Conservation (phyloP, 2,888 invertebrate genomes). For the Hypselothyrea guttata region DNA sequence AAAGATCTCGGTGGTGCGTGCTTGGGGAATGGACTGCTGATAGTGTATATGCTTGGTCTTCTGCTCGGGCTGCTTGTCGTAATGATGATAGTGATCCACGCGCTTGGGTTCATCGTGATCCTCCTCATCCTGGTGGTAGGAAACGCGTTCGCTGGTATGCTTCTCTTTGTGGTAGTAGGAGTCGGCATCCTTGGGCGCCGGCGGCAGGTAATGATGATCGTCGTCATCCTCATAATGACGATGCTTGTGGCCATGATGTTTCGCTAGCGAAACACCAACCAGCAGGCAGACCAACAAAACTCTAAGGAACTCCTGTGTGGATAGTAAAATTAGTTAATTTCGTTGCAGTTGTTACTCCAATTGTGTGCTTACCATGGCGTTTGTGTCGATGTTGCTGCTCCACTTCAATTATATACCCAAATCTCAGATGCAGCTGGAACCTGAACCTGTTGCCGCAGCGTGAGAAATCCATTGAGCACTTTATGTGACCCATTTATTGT, state of each 20-base stretch:
- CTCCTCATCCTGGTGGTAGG: constrained; percentile 49
- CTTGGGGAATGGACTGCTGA: constrained; percentile 39
- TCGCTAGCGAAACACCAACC: constrained; percentile 52
- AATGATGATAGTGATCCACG: constrained; percentile 67
- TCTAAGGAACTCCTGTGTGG: constrained; percentile 35
- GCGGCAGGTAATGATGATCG: constrained; percentile 58
- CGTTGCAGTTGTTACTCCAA: background rate
- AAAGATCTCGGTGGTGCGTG: constrained; percentile 42
- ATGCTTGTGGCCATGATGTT: constrained; percentile 47
- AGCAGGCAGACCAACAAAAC: constrained; percentile 41
- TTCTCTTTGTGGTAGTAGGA: constrained; percentile 53
- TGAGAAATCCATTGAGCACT: constrained; percentile 56
- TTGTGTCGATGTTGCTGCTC: constrained; percentile 27
- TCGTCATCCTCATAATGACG: constrained; percentile 48
- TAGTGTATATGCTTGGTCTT: constrained; percentile 62
- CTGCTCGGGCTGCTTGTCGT: constrained; percentile 58
- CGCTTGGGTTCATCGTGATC: constrained; percentile 61
- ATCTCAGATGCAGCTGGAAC: constrained; percentile 12
- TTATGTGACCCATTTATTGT: constrained; percentile 62
- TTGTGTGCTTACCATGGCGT: constrained; percentile 55
- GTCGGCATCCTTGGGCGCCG: constrained; percentile 29
- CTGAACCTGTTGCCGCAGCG: constrained; percentile 61
- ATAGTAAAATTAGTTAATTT: background rate
- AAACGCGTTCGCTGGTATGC: constrained; percentile 58
- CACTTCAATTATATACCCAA: constrained; percentile 59